A percentile compares a stretch with the other conserved stretches of the same genome.
These are phyloP conservation scores for Minunthozetes semirufus DNA, from an alignment of 2,888 invertebrate species.

Conservation along the genomic window DNA sequence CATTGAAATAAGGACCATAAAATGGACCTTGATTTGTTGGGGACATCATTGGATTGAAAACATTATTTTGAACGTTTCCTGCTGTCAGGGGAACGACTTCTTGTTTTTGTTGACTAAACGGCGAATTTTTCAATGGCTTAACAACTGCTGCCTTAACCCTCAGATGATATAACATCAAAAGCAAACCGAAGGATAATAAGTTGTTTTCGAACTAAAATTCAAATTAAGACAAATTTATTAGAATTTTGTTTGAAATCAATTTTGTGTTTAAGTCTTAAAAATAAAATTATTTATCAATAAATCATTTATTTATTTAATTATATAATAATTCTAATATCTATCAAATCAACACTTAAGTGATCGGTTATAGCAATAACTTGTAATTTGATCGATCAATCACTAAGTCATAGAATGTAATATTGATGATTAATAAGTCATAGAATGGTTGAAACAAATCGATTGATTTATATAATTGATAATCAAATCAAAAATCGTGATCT, in stretches of 20 bases:
- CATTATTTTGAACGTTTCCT: neutral
- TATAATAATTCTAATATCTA: neutral
- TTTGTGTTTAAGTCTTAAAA: neutral
- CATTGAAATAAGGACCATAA: neutral
- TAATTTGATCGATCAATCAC: neutral
- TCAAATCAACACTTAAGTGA: neutral
- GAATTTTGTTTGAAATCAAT: neutral
- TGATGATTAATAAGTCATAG: too few species aligned
- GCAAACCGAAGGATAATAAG: neutral
- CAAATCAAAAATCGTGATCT: too few species aligned
- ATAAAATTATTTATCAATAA: neutral
- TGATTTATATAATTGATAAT: too few species aligned
- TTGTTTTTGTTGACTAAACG: neutral
- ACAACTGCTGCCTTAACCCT: slow-evolving; percentile 13
- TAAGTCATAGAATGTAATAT: too few species aligned
- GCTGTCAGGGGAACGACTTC: neutral
- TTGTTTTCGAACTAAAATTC: neutral
- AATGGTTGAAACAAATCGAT: too few species aligned
- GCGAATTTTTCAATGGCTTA: neutral
- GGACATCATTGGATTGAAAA: neutral
- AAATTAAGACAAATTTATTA: neutral
- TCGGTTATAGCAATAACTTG: neutral
- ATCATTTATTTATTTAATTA: neutral
- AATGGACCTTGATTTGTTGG: neutral
- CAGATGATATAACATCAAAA: neutral